phyloP scores from a whole-genome alignment of 2,113 vertebrate genomes.

The Ia io region DNA sequence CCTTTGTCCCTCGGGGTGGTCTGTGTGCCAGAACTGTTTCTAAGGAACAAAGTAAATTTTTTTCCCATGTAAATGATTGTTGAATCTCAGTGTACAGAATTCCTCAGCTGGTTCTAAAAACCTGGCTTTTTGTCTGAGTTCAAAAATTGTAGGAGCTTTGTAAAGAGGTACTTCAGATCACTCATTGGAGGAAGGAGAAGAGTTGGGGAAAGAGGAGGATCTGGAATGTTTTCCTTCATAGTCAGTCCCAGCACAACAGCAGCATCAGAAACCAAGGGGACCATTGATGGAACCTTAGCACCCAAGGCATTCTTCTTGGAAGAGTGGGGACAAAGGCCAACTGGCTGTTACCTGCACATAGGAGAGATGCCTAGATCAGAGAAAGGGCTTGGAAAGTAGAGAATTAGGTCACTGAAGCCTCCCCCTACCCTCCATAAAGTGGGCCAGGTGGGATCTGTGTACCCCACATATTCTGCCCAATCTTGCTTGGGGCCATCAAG shows the following conservation, averaged over 20 bases:
- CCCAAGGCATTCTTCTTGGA: constrained; percentile 41
- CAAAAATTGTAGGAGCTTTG: constrained; percentile 36
- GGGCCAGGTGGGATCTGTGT: background rate
- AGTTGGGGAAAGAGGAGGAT: background rate
- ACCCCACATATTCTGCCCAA: background rate
- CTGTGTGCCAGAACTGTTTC: background rate
- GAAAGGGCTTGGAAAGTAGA: background rate
- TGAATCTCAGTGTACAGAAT: constrained; percentile 37
- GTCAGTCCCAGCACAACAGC: background rate
- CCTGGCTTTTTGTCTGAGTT: constrained; percentile 6
- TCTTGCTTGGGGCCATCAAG: background rate
- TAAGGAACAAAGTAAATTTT: constrained; percentile 1
- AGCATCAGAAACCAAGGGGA: background rate
- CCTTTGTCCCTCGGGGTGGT: background rate
- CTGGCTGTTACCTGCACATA: constrained; percentile 58
- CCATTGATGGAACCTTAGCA: background rate
- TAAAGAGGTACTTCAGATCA: constrained; percentile 48
- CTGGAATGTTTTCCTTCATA: constrained; percentile 6
- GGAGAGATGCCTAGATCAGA: constrained; percentile 36
- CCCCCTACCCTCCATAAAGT: accelerated
- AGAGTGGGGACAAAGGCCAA: background rate
- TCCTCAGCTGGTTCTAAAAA: constrained; percentile 35
- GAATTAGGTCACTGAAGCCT: background rate
- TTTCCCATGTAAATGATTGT: background rate
- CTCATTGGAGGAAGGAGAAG: background rate